A percentile compares a stretch with the other conserved stretches of the same genome.
These are phyloP conservation scores for Aurelia aurita complex sp. Pacific DNA, from an alignment of 30 jellyfish, hydroid and myxozoan genomes.

Conservation along the genomic window DNA sequence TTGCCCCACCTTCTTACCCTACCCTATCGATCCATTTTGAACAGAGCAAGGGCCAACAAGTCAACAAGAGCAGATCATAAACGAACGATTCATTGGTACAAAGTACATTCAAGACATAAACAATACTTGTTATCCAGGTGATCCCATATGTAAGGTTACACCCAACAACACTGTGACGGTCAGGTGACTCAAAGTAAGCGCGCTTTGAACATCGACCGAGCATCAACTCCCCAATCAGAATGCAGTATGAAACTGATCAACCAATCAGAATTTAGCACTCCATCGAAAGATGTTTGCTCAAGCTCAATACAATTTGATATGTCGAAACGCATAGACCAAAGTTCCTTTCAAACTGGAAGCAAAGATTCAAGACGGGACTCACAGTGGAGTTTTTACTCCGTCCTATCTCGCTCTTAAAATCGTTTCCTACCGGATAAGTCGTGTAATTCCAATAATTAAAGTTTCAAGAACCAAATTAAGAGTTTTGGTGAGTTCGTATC, in stretches of 20 bases:
- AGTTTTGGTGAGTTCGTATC: no score
- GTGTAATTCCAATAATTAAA: not conserved
- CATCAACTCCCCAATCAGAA: conserved; percentile 1
- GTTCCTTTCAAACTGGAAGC: conserved; percentile 10
- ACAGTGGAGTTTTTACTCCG: conserved; percentile 1
- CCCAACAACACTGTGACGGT: conserved; percentile 23
- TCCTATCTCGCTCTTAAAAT: not conserved
- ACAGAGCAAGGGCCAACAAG: no score
- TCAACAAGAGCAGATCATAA: no score
- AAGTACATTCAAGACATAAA: not conserved
- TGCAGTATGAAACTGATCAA: not conserved
- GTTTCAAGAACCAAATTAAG: not conserved
- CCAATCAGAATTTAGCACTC: conserved; percentile 18
- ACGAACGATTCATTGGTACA: not conserved
- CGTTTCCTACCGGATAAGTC: not conserved
- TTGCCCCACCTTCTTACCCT: no score
- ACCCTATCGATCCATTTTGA: no score
- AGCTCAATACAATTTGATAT: not conserved
- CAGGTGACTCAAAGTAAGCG: conserved; percentile 27
- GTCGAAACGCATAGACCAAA: conserved; percentile 6
- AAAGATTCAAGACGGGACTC: not conserved
- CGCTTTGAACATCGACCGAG: conserved; percentile 25
- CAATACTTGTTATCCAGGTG: no score
- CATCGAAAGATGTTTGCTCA: not conserved
- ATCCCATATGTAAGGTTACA: not conserved